Conservation (phyloP, 2,797 vertebrate species). For the Eulemur mongoz region DNA sequence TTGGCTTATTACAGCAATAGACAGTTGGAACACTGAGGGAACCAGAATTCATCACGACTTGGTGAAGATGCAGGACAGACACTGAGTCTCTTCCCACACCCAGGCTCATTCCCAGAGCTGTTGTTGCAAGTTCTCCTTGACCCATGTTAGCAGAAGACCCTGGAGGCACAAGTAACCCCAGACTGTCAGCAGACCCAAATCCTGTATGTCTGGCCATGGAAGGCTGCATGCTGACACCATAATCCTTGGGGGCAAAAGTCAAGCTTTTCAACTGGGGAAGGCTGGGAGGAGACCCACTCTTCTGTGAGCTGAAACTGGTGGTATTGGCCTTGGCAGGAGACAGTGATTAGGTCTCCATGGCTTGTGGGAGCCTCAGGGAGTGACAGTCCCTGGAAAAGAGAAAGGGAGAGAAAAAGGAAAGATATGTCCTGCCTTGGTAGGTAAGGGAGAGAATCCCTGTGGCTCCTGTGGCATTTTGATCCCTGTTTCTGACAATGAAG, state of each 20-base stretch:
- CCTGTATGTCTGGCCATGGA: not conserved
- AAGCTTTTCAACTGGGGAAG: not conserved
- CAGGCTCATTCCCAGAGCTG: not conserved
- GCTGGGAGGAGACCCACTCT: not conserved
- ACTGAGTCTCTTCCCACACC: not conserved
- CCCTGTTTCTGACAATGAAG: not conserved
- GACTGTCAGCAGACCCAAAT: not conserved
- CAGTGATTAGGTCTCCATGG: not conserved
- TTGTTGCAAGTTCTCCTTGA: not conserved
- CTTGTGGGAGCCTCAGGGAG: not conserved
- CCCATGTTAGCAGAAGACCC: not conserved
- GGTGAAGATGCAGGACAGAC: not conserved
- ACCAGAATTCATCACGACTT: not conserved
- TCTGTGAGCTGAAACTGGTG: not conserved
- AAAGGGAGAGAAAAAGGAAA: not conserved
- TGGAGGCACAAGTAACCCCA: not conserved
- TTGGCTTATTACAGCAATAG: not conserved
- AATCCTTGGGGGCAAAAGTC: not conserved
- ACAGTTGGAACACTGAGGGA: not conserved
- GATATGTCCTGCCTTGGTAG: not conserved
- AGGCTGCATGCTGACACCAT: not conserved
- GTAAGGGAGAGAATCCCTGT: not conserved
- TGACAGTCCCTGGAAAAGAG: not conserved
- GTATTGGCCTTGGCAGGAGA: not conserved
- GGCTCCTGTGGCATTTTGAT: not conserved